These are phyloP conservation scores for Cerceris rybyensis DNA, from an alignment of 2,888 invertebrate genomes.

Conservation along the genomic window DNA sequence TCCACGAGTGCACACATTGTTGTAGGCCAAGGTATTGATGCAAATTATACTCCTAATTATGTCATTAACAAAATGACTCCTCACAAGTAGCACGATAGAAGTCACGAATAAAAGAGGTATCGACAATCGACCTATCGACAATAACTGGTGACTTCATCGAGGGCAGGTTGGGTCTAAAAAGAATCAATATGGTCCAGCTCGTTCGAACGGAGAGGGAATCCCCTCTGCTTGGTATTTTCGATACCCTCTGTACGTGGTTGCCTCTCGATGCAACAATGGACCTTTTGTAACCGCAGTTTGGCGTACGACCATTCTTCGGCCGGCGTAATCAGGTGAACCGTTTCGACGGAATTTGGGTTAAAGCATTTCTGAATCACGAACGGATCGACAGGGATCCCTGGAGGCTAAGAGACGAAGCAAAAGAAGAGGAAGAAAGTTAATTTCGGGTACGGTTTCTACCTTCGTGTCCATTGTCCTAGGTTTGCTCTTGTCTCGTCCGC, in stretches of 20 bases:
- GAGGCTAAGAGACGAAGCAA: neutral
- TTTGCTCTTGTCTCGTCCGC: neutral
- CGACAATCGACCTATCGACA: no score
- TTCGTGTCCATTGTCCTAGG: slow-evolving; percentile 17
- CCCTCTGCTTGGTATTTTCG: slow-evolving; percentile 1
- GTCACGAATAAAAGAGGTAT: no score
- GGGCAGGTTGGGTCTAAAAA: no score
- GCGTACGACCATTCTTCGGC: slow-evolving; percentile 56
- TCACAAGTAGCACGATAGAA: no score
- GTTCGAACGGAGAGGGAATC: no score
- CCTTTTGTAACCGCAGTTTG: slow-evolving; percentile 56
- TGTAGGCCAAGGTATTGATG: no score
- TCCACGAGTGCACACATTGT: no score
- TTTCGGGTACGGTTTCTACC: slow-evolving; percentile 22
- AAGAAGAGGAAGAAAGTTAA: slow-evolving; percentile 21
- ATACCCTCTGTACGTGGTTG: slow-evolving; percentile 11
- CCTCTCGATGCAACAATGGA: slow-evolving; percentile 56
- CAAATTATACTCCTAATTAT: no score
- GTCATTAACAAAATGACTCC: no score
- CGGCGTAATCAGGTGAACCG: slow-evolving; percentile 58
- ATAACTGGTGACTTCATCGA: no score
- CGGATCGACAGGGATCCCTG: slow-evolving; percentile 18
- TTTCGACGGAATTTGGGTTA: slow-evolving; percentile 66
- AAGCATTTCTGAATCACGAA: slow-evolving; percentile 47
- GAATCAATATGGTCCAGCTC: no score